Base-by-base conservation (phyloP, 2,888 invertebrate genomes). In the Drosophila nr. perissopoda region DNA sequence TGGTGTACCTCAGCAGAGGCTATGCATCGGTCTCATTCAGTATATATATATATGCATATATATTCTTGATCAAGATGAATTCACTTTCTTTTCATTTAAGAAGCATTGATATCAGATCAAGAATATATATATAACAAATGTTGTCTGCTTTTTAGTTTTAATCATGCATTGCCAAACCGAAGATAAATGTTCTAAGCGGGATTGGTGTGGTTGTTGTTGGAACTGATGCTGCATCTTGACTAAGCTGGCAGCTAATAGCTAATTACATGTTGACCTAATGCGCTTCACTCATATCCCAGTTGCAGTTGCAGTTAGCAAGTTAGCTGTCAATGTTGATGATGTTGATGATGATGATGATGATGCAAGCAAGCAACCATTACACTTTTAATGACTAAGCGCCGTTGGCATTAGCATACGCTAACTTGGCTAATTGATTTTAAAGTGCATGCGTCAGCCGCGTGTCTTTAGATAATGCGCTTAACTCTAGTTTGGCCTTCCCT, bases 391-490 rank as follows among this genome's bases (percentile, higher is more conserved):
- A 69, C 69, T 69, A 61, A 72, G 38, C 62, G 10, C 27, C 29
- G 4, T 40, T 31, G 69, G 25, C 57, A 51, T 65, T 65, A 65
- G 34, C 65, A 65, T 54, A 38, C 27, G 38, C 40, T 68, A 21
- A 40, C 48, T 56, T 31, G 61, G 48, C 73, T 69, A 53, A 69
- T 53, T 72, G 62, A 31, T 45, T 72, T 45, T n/a, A 27, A 61
- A 71, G 13, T 60, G 61, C 61, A 59, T 59, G 72, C 72, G 49
- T 59, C 72, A 49, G 18, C n/a, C 29, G 72, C 48, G 38, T 38
- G 53, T 33, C 25, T 34, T 13, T 36, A 31, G 51, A 31, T 49
- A 49, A 64, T 36, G 36, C 38, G 16, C n/a, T 49, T 36, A 31
- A 21, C 29, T 29, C n/a, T 40, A 10, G 18, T 48, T 33, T 36